These are phyloP conservation scores for Clepsis dumicolana DNA, from an alignment of 2,888 invertebrate species.

Conservation along the genomic window DNA sequence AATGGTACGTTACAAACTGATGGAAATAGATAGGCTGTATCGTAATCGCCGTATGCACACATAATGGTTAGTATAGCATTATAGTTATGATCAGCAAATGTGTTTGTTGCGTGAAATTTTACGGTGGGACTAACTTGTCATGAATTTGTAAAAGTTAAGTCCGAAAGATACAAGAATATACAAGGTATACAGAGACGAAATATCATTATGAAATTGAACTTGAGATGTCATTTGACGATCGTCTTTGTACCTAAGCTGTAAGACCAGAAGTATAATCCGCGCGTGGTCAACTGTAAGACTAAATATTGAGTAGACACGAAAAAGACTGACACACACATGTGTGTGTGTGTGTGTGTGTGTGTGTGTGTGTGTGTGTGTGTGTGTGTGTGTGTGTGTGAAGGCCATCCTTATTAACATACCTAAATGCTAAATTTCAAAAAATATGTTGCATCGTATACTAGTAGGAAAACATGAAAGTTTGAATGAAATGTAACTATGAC, in stretches of 20 bases:
- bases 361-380: too few species aligned
- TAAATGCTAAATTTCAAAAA: too few species aligned
- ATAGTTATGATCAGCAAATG: conserved; percentile 1
- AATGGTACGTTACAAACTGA: conserved; percentile 26
- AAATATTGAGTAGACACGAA: too few species aligned
- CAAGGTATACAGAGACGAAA: background rate
- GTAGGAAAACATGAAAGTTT: too few species aligned
- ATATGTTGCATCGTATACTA: too few species aligned
- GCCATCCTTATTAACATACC: too few species aligned
- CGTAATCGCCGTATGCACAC: conserved; percentile 18
- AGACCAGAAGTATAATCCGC: background rate
- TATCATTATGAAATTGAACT: background rate
- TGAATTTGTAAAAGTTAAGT: too few species aligned
- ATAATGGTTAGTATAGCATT: background rate
- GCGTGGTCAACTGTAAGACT: too few species aligned
- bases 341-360: too few species aligned
- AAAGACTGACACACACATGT: too few species aligned
- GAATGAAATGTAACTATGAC: background rate
- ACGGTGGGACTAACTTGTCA: background rate
- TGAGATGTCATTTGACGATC: background rate
- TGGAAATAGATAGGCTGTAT: conserved; percentile 25
- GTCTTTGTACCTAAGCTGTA: background rate
- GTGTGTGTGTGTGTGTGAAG: too few species aligned
- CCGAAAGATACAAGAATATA: too few species aligned
- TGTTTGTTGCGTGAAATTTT: conserved; percentile 9